A percentile compares a stretch with the other conserved stretches of the same genome.
Evolutionary conservation across 2,797 vertebrate genomes (phyloP).

Genomic region (Girardinus metallicus): DNA sequence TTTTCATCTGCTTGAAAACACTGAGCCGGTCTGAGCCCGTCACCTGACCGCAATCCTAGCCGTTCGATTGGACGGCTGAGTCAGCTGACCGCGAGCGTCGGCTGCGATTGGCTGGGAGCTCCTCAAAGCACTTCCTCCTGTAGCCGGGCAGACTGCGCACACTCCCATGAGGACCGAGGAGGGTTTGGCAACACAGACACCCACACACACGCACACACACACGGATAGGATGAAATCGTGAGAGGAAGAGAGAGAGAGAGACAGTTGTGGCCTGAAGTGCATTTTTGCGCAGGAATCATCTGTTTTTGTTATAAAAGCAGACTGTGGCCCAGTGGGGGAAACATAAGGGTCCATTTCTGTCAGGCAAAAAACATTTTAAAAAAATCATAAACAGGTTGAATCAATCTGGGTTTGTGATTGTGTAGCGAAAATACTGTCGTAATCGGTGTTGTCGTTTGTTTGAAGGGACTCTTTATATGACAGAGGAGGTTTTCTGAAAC

Average conservation of each 20-base stretch:
- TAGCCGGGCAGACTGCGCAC: conserved; percentile 78
- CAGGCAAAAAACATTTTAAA: background rate
- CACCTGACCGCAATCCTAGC: conserved; percentile 61
- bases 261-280: conserved; percentile 2
- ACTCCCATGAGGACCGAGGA: conserved; percentile 43
- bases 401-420: background rate
- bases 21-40: conserved; percentile 53
- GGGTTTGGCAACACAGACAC: conserved; percentile 45
- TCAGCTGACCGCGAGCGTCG: conserved; percentile 62
- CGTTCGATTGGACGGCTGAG: conserved; percentile 35
- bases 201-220: conserved; percentile 14
- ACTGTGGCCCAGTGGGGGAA: background rate
- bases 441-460: background rate
- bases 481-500: background rate
- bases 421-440: background rate
- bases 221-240: conserved; percentile 26
- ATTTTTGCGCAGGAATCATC: background rate
- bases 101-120: conserved; percentile 70
- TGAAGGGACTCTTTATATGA: background rate
- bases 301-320: background rate
- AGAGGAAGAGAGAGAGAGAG: background rate
- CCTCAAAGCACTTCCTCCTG: conserved; percentile 73
- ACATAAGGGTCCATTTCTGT: background rate
- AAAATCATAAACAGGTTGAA: background rate
- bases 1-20: conserved; percentile 74